Evolutionary conservation across 2,888 invertebrate genomes (phyloP), one percentile per base, ranked within the genome.

Genomic region (Lasius fuliginosus): DNA sequence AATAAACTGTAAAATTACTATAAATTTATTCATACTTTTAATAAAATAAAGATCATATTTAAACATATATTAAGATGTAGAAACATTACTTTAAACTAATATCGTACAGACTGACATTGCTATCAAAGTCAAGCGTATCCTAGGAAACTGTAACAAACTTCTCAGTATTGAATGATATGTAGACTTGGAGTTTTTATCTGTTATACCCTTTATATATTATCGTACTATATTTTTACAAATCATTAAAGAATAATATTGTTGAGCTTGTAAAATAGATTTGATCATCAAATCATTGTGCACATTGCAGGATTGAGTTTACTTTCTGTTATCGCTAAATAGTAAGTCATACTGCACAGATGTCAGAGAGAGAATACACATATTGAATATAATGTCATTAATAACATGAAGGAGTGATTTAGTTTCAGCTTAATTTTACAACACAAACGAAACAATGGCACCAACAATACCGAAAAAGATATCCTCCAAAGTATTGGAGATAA

Each of bases 401-500:
- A 64, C 64, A 74, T 36, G 3, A 64, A 76, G 6, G n/a, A 15
- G 8, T 40, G 30, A 76, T 64, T 9, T 6, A 76, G 18, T 30
- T 40, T 46, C 23, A 71, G 12, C 46, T 46, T 56, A 65, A 30
- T 58, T 75, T 53, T 42, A 69, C 33, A 56, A 42, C 12, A 23
- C 15, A 65, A 82, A 76, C 3, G 9, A 30, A 69, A 91, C 73
- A 56, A 94, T 94, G 93, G 88, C 92, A 42, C 81, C 88, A 68
- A 68, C 88, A 56, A 23, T 76, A 77, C 74, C 87, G 0, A 94
- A 91, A 74, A 93, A 88, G 69, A 87, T 88, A 74, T 0, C 83
- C 30, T 92, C 93, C 15, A 93, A 87, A 67, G 1, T 77, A 0
- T 89, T 90, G 58, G 94, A 94, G 1, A 65, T 87, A 68, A 88